These are phyloP conservation scores for Thunnus albacares DNA, from an alignment of 2,797 vertebrate species.

Conservation along the genomic window DNA sequence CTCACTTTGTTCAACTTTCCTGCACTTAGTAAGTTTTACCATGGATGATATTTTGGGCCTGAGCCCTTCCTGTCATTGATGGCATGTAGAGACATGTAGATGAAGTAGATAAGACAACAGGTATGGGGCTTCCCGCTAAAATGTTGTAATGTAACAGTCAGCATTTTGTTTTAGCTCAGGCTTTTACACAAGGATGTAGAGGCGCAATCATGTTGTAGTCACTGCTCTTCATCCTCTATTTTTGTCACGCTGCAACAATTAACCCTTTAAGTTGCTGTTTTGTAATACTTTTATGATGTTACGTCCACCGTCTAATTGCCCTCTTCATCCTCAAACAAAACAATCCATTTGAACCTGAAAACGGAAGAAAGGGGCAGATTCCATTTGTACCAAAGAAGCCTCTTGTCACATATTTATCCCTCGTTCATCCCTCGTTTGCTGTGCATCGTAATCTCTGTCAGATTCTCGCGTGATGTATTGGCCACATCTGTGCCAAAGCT, in stretches of 20 bases:
- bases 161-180: slow-evolving; percentile 15
- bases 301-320: background rate
- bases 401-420: background rate
- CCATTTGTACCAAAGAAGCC: background rate
- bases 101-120: slow-evolving; percentile 8
- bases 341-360: slow-evolving; percentile 9
- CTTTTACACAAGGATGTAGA: slow-evolving; percentile 2
- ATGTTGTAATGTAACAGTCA: background rate
- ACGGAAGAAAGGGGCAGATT: slow-evolving; percentile 6
- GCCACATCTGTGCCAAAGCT: slow-evolving; percentile 55
- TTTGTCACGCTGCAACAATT: slow-evolving; percentile 25
- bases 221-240: background rate
- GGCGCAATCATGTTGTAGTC: background rate
- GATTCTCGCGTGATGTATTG: slow-evolving; percentile 32
- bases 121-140: slow-evolving; percentile 4
- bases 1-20: slow-evolving; percentile 42
- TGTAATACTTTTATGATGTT: slow-evolving; percentile 21
- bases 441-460: slow-evolving; percentile 37
- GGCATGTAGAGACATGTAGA: slow-evolving; percentile 19
- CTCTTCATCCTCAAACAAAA: background rate
- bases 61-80: slow-evolving; percentile 16
- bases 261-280: slow-evolving; percentile 12
- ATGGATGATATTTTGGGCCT: background rate
- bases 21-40: background rate
- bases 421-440: slow-evolving; percentile 1